phyloP scores from a whole-genome alignment of 2,113 vertebrate genomes.

The Arvicanthis niloticus region DNA sequence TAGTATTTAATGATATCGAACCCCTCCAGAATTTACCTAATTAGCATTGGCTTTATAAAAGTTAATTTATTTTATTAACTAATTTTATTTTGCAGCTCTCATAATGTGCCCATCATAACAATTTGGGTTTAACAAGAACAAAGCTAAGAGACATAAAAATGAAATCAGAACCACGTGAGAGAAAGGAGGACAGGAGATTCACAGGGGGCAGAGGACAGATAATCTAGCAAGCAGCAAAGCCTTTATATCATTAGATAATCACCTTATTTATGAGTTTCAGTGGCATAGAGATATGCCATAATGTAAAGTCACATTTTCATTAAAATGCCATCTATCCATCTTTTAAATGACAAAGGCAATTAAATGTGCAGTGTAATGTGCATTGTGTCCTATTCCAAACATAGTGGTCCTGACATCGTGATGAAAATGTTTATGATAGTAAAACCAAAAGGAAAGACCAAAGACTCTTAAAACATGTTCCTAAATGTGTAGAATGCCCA shows the following conservation, averaged over 20 bases:
- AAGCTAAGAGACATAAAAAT: background rate
- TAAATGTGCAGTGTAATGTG: background rate
- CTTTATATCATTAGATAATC: background rate
- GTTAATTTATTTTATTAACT: background rate
- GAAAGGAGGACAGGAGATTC: background rate
- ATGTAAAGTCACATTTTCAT: background rate
- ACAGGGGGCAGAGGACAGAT: background rate
- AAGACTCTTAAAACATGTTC: background rate
- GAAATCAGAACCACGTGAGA: background rate
- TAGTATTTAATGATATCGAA: background rate
- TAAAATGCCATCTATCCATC: slow-evolving; percentile 16
- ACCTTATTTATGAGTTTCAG: background rate
- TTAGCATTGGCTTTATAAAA: slow-evolving; percentile 44
- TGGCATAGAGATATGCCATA: background rate
- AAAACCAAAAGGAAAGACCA: background rate
- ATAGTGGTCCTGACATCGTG: background rate
- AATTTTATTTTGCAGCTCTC: slow-evolving; percentile 1
- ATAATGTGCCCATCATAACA: background rate
- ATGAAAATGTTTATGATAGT: background rate
- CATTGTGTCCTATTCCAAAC: background rate
- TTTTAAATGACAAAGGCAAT: slow-evolving; percentile 27
- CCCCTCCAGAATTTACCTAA: background rate
- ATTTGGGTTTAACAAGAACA: background rate
- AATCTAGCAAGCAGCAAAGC: background rate
- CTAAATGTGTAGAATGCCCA: background rate